Evolutionary conservation across 2,888 invertebrate genomes (phyloP).

Genomic region (Morinoia aosen): DNA sequence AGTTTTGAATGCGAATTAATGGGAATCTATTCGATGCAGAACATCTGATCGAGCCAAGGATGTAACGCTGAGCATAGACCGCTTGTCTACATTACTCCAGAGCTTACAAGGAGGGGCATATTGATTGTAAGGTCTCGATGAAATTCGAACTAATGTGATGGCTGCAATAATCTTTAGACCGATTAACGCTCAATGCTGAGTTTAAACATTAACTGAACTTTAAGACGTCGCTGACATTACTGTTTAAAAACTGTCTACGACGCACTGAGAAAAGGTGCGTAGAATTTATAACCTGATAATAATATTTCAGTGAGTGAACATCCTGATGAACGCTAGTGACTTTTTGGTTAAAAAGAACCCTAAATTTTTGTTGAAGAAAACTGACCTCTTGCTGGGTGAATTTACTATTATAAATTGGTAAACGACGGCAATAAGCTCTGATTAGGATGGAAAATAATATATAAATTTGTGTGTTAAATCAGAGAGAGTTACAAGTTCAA

Average conservation of each 20-base stretch:
- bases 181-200: background rate
- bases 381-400: too few relatives aligned
- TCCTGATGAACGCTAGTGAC: background rate
- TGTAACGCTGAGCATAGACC: background rate
- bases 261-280: background rate
- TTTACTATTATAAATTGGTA: too few relatives aligned
- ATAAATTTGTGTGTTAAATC: too few relatives aligned
- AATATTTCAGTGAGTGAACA: background rate
- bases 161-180: background rate
- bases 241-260: background rate
- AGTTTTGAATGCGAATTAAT: background rate
- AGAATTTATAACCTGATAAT: background rate
- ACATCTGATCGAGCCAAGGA: background rate
- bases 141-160: background rate
- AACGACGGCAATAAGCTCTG: too few relatives aligned
- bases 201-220: conserved; percentile 4
- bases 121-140: background rate
- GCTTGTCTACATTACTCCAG: background rate
- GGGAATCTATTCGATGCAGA: conserved; percentile 39
- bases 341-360: background rate
- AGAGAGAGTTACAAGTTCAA: too few relatives aligned
- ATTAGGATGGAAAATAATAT: too few relatives aligned
- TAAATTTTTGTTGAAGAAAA: background rate
- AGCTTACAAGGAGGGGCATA: background rate
- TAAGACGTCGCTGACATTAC: background rate